Evolutionary conservation across 2,888 invertebrate genomes (phyloP).

Genomic region (Thymelicus sylvestris): DNA sequence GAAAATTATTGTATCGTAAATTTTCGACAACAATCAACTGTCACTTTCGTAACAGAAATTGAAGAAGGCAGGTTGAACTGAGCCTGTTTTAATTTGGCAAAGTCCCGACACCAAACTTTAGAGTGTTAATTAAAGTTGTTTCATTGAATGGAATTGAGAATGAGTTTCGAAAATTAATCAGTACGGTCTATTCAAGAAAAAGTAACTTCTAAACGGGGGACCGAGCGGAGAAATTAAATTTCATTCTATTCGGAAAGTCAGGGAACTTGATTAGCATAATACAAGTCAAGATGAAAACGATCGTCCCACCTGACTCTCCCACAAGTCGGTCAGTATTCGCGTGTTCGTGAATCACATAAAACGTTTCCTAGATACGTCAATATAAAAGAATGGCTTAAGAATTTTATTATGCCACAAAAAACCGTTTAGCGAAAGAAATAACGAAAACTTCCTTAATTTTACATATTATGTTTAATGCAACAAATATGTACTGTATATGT

Average conservation of each 20-base stretch:
- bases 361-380: conserved; percentile 10
- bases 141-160: conserved; percentile 75
- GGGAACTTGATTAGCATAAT: conserved; percentile 70
- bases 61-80: conserved; percentile 40
- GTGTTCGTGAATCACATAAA: conserved; percentile 19
- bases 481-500: too few relatives aligned
- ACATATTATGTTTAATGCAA: too few relatives aligned
- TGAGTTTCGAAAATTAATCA: conserved; percentile 78
- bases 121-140: conserved; percentile 77
- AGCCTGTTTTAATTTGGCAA: conserved; percentile 55
- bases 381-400: neutral
- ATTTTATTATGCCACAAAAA: too few relatives aligned
- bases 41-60: conserved; percentile 29
- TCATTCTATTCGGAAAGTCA: conserved; percentile 70
- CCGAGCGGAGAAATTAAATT: conserved; percentile 72
- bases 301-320: conserved; percentile 55
- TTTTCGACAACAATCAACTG: conserved; percentile 33
- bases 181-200: conserved; percentile 58
- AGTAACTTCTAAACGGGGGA: conserved; percentile 69
- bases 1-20: conserved; percentile 30
- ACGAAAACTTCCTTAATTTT: too few relatives aligned
- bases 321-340: conserved; percentile 44
- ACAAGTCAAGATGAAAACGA: conserved; percentile 70
- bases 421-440: too few relatives aligned
- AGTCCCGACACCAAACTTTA: conserved; percentile 63